Evolutionary conservation across 2,888 invertebrate genomes (phyloP), one percentile per base, ranked within the genome.

Genomic region (Gortyna flavago): DNA sequence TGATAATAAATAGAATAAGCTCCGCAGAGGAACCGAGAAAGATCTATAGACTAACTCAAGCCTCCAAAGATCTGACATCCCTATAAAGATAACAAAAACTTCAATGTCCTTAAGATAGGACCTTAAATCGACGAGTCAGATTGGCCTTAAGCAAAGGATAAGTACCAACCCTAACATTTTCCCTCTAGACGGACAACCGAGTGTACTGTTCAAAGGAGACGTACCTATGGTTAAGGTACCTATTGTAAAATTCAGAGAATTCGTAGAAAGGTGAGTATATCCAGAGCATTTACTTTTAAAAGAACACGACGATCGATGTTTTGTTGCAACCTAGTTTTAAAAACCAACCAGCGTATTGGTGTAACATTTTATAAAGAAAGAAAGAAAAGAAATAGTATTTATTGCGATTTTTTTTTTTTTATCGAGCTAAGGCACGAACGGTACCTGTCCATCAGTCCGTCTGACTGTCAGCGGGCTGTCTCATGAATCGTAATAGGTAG

Each of bases 71-170:
- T 80, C 72, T 48, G n/a, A 70, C 75, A 29, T 66, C 62, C 21
- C 72, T 29, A 76, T 38, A 80, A 72, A 76, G 84, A 73, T 75
- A 83, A 67, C 54, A 70, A 83, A 80, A 83, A 80, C 84, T 83
- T 72, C 80, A 72, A 64, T 48, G 48, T 48, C 41, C 72, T 72
- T 75, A 72, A 72, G n/a, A 65, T 72, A 48, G 54, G 44, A 9
- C 48, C 69, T 72, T 48, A 62, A 75, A 75, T 83, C 66, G 62
- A 59, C 69, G 72, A 83, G 48, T 35, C 62, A 80, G 72, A 76
- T 80, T 64, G 25, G 48, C 59, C 64, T 75, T 64, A 71, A n/a
- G 70, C 18, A 70, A 83, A n/a, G 76, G 76, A 71, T 71, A 83
- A 83, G 86, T 80, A 75, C 69, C 72, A 57, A 61, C 69, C 66